A percentile compares a stretch with the other conserved stretches of the same genome.
phyloP scores from a whole-genome alignment of 1,140 invertebrate species.

The Dinoponera quadriceps region DNA sequence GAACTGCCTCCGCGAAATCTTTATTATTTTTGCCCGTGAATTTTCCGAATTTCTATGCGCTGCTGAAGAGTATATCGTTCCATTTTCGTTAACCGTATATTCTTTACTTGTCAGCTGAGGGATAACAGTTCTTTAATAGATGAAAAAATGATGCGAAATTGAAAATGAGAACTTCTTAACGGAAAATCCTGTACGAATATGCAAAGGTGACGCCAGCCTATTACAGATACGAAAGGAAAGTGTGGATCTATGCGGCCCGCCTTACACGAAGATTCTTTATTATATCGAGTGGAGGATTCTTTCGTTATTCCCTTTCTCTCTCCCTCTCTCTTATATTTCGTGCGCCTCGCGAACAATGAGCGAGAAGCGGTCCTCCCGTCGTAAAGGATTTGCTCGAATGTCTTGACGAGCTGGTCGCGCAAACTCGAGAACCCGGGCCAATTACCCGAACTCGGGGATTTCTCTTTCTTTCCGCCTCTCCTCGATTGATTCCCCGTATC shows the following conservation, averaged over 20 bases:
- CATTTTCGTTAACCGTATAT: no score
- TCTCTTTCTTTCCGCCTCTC: conserved; percentile 62
- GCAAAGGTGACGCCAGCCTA: not conserved
- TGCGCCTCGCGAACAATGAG: conserved; percentile 38
- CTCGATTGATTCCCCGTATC: conserved; percentile 65
- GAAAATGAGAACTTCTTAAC: no score
- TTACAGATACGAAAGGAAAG: not conserved
- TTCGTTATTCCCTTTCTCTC: conserved; percentile 43
- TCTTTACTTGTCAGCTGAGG: no score
- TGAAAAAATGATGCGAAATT: no score
- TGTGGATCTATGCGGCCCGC: not conserved
- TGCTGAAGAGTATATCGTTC: no score
- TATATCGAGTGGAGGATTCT: conserved; percentile 48
- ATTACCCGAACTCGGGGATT: conserved; percentile 52
- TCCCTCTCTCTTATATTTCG: conserved; percentile 22
- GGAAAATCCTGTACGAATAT: not conserved
- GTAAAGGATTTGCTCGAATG: conserved; percentile 52
- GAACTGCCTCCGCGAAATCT: no score
- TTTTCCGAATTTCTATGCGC: no score
- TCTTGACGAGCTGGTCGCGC: conserved; percentile 47
- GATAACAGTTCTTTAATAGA: no score
- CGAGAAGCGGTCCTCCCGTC: conserved; percentile 42
- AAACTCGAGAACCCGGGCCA: conserved; percentile 50
- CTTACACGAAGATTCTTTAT: not conserved
- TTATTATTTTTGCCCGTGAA: no score